Base-by-base conservation (phyloP, 2,888 invertebrate genomes). In the Drosophila siamana region DNA sequence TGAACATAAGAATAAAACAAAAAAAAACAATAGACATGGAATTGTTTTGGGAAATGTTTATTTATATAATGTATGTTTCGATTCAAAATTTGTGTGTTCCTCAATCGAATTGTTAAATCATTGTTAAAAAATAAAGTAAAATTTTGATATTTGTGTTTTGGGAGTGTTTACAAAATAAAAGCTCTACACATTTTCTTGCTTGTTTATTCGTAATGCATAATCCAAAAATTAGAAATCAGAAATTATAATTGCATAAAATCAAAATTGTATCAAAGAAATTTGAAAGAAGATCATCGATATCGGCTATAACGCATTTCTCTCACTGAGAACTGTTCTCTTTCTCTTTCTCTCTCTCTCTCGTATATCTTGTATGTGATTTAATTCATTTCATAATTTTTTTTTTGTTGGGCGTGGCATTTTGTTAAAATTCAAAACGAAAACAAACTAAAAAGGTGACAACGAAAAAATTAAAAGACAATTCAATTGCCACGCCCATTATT, bases 121-220 rank as follows among this genome's bases (percentile, higher is more conserved):
- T 47, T 36, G n/a, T 24, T 24, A 28, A 28, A 63, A 61, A 69
- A 56, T 64, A 55, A 50, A 33, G 11, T 65, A 33, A 59, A 63
- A 63, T 38, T 75, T 71, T 68, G 40, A 52, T 52, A 36, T 30
- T 28, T 54, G 28, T 63, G n/a, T 13, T 26, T 52, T 11, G 33
- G 33, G 11, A 9, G 6, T 13, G 46, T 57, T 50, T 52, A 77
- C 78, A 77, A 86, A 80, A 59, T 78, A 78, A 84, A 80, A 80
- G 43, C 33, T 38, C 4, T 73, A 64, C n/a, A 78, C 78, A 78
- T 47, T 51, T 26, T 68, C 16, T 64, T 44, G 6, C 52, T 63
- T 36, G 9, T 48, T 13, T 55, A 62, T 55, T 43, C 28, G 40
- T 54, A 48, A 61, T 61, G 28, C 30, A 56, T 55, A 61, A 56